These are phyloP conservation scores for Entomyzon cyanotis DNA, from an alignment of 2,113 vertebrate genomes.

Conservation along the genomic window DNA sequence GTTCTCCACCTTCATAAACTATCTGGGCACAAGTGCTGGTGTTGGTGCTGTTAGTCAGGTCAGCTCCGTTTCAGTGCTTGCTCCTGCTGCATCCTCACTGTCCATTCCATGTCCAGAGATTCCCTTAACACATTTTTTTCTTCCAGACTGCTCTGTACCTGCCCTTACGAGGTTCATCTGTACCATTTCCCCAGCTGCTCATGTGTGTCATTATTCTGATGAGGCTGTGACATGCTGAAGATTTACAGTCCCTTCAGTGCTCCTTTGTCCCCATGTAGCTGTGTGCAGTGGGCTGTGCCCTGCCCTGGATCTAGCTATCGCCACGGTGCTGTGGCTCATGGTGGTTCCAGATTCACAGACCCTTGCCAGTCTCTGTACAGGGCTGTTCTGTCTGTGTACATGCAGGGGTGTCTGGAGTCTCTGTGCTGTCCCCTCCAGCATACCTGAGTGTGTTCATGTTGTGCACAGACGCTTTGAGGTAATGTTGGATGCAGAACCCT, in stretches of 20 bases:
- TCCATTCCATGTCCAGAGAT: accelerated
- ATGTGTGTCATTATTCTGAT: neutral
- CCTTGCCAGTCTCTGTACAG: accelerated
- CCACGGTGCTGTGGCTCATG: accelerated
- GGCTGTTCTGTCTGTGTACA: accelerated
- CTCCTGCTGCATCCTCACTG: neutral
- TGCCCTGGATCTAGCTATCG: accelerated
- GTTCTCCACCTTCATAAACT: neutral
- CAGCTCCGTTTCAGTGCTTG: neutral
- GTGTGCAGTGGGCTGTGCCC: neutral
- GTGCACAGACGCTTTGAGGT: neutral
- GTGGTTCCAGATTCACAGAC: neutral
- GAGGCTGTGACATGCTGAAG: neutral
- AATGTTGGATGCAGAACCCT: neutral
- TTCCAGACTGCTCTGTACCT: neutral
- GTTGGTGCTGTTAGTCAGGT: accelerated
- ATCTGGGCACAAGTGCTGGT: neutral
- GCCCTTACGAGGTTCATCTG: neutral
- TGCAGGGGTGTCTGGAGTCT: neutral
- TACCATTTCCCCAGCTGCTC: neutral
- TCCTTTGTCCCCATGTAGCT: neutral
- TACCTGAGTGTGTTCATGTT: accelerated
- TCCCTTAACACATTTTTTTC: neutral
- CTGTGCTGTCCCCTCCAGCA: neutral
- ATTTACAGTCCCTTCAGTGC: accelerated